Conservation (phyloP, 2,888 invertebrate species). For the Tenodera sinensis region DNA sequence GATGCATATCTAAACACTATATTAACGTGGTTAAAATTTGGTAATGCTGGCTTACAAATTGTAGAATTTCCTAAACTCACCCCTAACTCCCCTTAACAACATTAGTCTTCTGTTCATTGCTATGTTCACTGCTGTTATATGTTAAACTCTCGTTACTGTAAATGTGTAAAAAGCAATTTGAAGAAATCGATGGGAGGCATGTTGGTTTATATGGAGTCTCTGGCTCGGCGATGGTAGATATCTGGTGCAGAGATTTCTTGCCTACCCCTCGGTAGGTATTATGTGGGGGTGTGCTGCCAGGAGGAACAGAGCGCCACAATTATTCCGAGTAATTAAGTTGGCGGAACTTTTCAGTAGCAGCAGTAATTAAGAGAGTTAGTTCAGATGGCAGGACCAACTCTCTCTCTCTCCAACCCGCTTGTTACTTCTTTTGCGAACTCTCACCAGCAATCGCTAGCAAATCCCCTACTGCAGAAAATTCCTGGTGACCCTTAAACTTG, state of each 20-base stretch:
- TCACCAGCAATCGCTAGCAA: neutral
- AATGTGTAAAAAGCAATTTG: neutral
- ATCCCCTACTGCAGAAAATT: neutral
- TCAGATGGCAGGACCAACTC: conserved; percentile 3
- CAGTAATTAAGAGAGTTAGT: conserved; percentile 29
- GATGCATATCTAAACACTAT: too few species aligned
- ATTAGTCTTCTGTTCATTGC: too few species aligned
- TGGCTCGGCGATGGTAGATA: neutral
- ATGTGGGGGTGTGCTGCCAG: neutral
- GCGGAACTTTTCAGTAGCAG: conserved; percentile 23
- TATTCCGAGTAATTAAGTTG: conserved; percentile 33
- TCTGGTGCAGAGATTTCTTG: neutral
- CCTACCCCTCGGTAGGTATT: neutral
- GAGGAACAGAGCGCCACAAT: conserved; percentile 24
- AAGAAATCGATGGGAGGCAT: neutral
- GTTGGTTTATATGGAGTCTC: neutral
- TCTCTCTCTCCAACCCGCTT: neutral
- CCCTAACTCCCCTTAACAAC: too few species aligned
- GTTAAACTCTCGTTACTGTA: neutral
- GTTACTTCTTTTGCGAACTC: neutral
- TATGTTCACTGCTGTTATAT: too few species aligned
- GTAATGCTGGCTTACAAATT: too few species aligned
- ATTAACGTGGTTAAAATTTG: too few species aligned
- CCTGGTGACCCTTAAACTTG: neutral
- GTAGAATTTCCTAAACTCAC: too few species aligned